Evolutionary conservation across 2,113 vertebrate genomes (phyloP), one percentile per base, ranked within the genome.

Genomic region (Entomyzon cyanotis): DNA sequence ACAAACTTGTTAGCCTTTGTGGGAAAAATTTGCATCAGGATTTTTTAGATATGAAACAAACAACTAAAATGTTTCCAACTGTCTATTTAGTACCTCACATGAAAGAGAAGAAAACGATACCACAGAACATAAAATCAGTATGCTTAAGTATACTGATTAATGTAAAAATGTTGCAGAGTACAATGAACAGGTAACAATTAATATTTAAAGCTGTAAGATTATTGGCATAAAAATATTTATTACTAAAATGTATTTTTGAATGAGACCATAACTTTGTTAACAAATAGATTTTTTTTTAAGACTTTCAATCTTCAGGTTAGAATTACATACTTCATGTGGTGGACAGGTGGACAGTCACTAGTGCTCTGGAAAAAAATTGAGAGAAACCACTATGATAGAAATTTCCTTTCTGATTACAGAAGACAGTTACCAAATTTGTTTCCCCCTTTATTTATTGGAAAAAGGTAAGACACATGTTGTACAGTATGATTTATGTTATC

Each of bases 1-100:
- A 83, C 80, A 95, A 90, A 94, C 64, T 95, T 79, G 20, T 92
- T 89, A 91, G 64, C 74, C 50, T 95, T 92, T 95, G 70, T 94
- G 92, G 85, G 91, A 97, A 97, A 95, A 97, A 82, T 58, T 69
- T 91, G 56, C 58, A 76, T 56, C 78, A 27, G 33, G 37, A 50
- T 67, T 75, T 87, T 94, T 90, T 70, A 95, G 62, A 73, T 39
- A 58, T 71, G 49, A 95, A 96, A 88, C 10, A 85, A 64, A 47
- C 55, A 74, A 74, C 39, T 68, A 6, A 73, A 73, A 46, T 63
- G 84, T 90, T 82, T 80, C 14, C 37, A 90, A 67, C 27, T 75
- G 41, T 5, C 19, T 83, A 9, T 74, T 89, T 70, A 74, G 35
- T 55, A 58, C 22, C 30, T 84, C 33, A 35, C 27, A 5, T 52